A percentile compares a stretch with the other conserved stretches of the same genome.
These are phyloP conservation scores for Andrena camellia DNA, from an alignment of 2,888 invertebrate genomes.

Conservation along the genomic window DNA sequence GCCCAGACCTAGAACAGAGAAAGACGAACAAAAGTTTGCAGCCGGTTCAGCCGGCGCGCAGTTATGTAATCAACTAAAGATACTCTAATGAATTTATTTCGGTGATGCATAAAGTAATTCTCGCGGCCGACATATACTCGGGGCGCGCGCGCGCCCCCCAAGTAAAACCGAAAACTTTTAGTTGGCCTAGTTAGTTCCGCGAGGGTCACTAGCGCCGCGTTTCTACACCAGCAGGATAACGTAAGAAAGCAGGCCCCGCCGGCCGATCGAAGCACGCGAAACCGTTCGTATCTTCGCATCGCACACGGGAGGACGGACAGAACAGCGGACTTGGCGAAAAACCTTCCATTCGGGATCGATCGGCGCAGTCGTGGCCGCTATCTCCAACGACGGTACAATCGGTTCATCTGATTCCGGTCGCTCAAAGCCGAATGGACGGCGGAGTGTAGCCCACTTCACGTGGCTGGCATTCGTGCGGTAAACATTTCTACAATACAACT, in stretches of 20 bases:
- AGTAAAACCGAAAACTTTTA: slow-evolving; percentile 34
- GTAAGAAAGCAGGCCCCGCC: slow-evolving; percentile 31
- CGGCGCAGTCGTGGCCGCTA: slow-evolving; percentile 39
- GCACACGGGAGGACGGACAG: slow-evolving; percentile 19
- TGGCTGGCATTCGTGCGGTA: too few relatives aligned
- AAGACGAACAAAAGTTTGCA: slow-evolving; percentile 52
- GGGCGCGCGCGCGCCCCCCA: background rate
- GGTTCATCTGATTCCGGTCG: too few relatives aligned
- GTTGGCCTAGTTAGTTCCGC: slow-evolving; percentile 42
- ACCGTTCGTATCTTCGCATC: slow-evolving; percentile 37
- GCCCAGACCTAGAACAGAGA: slow-evolving; percentile 59
- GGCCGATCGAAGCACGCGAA: slow-evolving; percentile 45
- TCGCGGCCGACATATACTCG: slow-evolving; percentile 20
- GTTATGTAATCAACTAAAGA: slow-evolving; percentile 62
- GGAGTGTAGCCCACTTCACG: too few relatives aligned
- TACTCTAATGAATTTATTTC: slow-evolving; percentile 62
- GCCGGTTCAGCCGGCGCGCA: slow-evolving; percentile 21
- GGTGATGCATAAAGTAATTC: slow-evolving; percentile 52
- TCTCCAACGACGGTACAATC: slow-evolving; percentile 28
- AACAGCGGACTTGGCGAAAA: slow-evolving; percentile 52
- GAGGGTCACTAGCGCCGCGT: slow-evolving; percentile 19
- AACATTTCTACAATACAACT: too few relatives aligned
- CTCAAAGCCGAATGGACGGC: too few relatives aligned
- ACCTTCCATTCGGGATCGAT: slow-evolving; percentile 54
- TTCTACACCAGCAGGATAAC: slow-evolving; percentile 34